Percentiles rank a stretch among this genome's conserved stretches.
phyloP scores from a whole-genome alignment of 2,888 invertebrate genomes.

The Germaria angustata region DNA sequence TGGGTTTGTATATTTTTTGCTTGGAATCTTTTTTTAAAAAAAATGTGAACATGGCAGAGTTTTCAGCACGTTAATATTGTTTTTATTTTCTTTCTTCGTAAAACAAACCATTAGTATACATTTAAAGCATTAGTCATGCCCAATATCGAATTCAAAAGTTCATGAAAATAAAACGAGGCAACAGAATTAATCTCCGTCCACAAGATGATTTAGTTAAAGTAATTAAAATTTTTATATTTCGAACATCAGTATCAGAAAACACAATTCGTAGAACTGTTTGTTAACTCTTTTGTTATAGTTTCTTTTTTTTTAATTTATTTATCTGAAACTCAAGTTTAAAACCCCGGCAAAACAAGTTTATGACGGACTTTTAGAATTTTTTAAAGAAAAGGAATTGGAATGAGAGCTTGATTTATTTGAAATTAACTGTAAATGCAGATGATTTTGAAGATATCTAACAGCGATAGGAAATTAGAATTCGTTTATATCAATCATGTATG shows the following conservation, averaged over 20 bases:
- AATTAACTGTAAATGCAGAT: conserved; percentile 1
- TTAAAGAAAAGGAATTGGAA: not conserved
- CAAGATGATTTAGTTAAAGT: conserved; percentile 77
- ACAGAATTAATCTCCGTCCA: conserved; percentile 34
- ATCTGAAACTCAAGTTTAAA: not conserved
- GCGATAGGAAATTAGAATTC: conserved; percentile 22
- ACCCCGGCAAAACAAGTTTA: conserved; percentile 9
- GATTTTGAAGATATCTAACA: conserved; percentile 23
- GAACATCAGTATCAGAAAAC: conserved; percentile 55
- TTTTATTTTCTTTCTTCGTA: conserved; percentile 73
- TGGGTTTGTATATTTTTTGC: conserved; percentile 14
- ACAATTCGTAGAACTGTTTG: conserved; percentile 59
- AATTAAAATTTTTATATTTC: conserved; percentile 75
- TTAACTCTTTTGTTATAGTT: conserved; percentile 35
- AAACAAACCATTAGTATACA: conserved; percentile 79
- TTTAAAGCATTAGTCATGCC: conserved; percentile 79
- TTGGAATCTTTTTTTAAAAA: not conserved
- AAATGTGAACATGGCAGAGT: conserved; percentile 24
- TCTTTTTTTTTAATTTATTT: not conserved
- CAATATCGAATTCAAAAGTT: conserved; percentile 59
- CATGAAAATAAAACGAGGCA: conserved; percentile 10
- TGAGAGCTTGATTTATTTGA: conserved; percentile 28
- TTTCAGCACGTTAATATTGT: conserved; percentile 53
- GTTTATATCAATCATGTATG: conserved; percentile 12
- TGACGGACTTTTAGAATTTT: not conserved